Evolutionary conservation across 2,113 vertebrate genomes (phyloP).

Genomic region (human): GRCh38 chr7:110974001-110974500

Average conservation of each 20-base stretch:
- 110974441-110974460: not conserved
- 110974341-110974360: not conserved
- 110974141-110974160: not conserved
- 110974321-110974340: not conserved
- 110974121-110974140: not conserved
- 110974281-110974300: not conserved
- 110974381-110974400: not conserved
- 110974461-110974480: slow-evolving; percentile 23
- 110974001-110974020: not conserved
- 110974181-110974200: slow-evolving; percentile 53
- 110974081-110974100: not conserved
- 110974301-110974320: not conserved
- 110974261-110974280: slow-evolving; percentile 34
- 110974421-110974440: not conserved
- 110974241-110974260: not conserved
- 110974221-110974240: slow-evolving; percentile 17
- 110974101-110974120: slow-evolving; percentile 44
- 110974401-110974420: not conserved
- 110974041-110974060: not conserved
- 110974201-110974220: slow-evolving; percentile 53
- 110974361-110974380: not conserved
- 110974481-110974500: slow-evolving; percentile 36
- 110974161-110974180: slow-evolving; percentile 47
- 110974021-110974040: not conserved
- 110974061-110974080: not conserved